Evolutionary conservation across 2,113 vertebrate species (phyloP).

Genomic region (Heteronetta atricapilla): DNA sequence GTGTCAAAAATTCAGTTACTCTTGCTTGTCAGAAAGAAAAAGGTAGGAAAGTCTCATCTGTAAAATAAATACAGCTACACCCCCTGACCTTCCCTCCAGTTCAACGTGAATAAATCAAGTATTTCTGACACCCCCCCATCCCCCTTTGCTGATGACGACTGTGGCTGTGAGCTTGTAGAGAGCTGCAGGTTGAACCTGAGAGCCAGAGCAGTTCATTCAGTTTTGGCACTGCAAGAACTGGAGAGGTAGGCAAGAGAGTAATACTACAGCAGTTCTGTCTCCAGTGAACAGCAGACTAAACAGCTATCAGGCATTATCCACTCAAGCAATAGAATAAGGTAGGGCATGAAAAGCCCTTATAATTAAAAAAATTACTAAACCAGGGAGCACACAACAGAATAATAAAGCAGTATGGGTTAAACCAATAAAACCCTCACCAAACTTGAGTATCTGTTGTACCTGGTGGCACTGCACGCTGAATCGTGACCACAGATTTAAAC

Average conservation of each 20-base stretch:
- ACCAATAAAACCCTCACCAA: not conserved
- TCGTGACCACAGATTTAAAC: not conserved
- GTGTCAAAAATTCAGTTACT: not conserved
- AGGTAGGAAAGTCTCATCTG: not conserved
- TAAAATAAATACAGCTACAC: not conserved
- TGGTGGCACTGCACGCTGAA: fast-evolving
- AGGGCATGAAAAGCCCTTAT: not conserved
- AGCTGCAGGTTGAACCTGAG: fast-evolving
- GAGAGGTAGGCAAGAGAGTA: not conserved
- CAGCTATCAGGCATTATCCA: not conserved
- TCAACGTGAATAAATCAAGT: not conserved
- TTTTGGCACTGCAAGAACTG: not conserved
- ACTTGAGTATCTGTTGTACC: not conserved
- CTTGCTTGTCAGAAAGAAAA: too few species aligned
- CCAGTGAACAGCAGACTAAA: not conserved
- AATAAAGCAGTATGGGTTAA: not conserved
- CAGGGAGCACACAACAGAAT: not conserved
- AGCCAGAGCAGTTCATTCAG: not conserved
- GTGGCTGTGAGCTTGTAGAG: fast-evolving
- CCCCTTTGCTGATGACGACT: fast-evolving
- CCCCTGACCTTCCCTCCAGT: not conserved
- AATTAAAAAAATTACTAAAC: not conserved
- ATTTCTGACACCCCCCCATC: not conserved
- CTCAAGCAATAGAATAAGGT: not conserved
- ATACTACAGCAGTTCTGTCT: fast-evolving